Evolutionary conservation across 1,140 invertebrate species (phyloP).

Genomic region (Spodoptera litura): DNA sequence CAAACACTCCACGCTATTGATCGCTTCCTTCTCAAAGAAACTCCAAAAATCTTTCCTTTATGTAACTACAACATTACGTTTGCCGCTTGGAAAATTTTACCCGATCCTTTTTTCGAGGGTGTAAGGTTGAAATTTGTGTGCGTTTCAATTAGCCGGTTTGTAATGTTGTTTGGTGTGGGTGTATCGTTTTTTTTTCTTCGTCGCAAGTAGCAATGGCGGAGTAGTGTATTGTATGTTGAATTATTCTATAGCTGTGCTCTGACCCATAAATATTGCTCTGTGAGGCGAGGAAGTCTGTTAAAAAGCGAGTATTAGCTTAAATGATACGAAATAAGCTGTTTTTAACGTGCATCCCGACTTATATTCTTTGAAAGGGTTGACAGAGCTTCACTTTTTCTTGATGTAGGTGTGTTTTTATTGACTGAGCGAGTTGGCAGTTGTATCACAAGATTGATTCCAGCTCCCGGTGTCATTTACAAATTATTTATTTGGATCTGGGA

Average conservation of each 20-base stretch:
- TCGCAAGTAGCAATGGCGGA: slow-evolving; percentile 60
- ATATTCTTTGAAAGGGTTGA: not conserved
- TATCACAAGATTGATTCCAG: too few species aligned
- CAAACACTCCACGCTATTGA: slow-evolving; percentile 64
- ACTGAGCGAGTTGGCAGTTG: too few species aligned
- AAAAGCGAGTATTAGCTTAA: slow-evolving; percentile 45
- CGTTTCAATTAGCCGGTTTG: slow-evolving; percentile 3
- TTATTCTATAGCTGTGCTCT: slow-evolving; percentile 65
- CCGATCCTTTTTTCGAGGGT: slow-evolving; percentile 27
- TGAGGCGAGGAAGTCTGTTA: slow-evolving; percentile 55
- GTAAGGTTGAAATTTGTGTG: slow-evolving; percentile 56
- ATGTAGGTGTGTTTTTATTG: not conserved
- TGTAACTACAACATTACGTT: slow-evolving; percentile 14
- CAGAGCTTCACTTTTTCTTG: not conserved
- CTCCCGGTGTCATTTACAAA: too few species aligned
- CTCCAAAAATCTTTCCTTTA: slow-evolving; percentile 59
- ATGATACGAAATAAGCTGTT: slow-evolving; percentile 49
- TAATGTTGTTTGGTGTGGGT: slow-evolving; percentile 52
- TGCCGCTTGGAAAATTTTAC: slow-evolving; percentile 37
- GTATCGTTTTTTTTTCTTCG: slow-evolving; percentile 68
- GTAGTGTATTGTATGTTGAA: slow-evolving; percentile 65
- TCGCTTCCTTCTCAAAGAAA: slow-evolving; percentile 64
- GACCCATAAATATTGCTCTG: slow-evolving; percentile 63
- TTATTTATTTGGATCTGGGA: too few species aligned
- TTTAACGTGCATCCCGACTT: not conserved